phyloP scores from a whole-genome alignment of 2,113 vertebrate species.

The Prochilodus magdalenae region DNA sequence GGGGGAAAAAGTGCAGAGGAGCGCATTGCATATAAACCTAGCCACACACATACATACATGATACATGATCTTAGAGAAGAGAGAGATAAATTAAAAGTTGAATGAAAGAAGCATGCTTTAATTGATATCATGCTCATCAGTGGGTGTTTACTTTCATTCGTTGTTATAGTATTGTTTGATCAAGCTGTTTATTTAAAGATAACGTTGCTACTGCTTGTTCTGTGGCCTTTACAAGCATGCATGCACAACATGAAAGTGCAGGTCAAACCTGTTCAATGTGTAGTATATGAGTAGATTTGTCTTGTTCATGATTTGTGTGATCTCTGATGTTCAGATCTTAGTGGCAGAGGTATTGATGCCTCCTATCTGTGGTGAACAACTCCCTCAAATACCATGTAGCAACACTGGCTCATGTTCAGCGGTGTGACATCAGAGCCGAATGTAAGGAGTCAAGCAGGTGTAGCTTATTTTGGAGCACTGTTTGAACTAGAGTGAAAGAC shows the following conservation, averaged over 20 bases:
- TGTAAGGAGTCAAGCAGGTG: slow-evolving; percentile 73
- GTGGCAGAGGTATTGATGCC: slow-evolving; percentile 57
- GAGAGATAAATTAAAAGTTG: too few species aligned
- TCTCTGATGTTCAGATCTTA: slow-evolving; percentile 27
- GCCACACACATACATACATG: not conserved
- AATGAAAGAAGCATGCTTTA: too few species aligned
- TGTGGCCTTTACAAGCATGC: not conserved
- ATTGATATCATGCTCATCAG: too few species aligned
- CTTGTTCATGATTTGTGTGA: slow-evolving; percentile 29
- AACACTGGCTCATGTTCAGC: slow-evolving; percentile 63
- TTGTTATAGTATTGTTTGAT: too few species aligned
- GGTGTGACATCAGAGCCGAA: slow-evolving; percentile 72
- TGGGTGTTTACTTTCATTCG: too few species aligned
- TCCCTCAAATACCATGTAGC: slow-evolving; percentile 55
- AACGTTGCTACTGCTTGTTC: too few species aligned
- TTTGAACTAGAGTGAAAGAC: slow-evolving; percentile 71
- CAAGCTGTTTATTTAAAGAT: too few species aligned
- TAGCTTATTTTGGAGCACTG: slow-evolving; percentile 63
- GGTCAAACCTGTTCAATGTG: not conserved
- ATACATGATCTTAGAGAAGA: too few species aligned
- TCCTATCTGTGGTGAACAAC: slow-evolving; percentile 63
- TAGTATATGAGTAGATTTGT: slow-evolving; percentile 25
- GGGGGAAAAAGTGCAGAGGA: too few species aligned
- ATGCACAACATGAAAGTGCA: not conserved
- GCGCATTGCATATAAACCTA: not conserved